These are phyloP conservation scores for Bettongia penicillata DNA, from an alignment of 2,113 vertebrate species.

Conservation along the genomic window DNA sequence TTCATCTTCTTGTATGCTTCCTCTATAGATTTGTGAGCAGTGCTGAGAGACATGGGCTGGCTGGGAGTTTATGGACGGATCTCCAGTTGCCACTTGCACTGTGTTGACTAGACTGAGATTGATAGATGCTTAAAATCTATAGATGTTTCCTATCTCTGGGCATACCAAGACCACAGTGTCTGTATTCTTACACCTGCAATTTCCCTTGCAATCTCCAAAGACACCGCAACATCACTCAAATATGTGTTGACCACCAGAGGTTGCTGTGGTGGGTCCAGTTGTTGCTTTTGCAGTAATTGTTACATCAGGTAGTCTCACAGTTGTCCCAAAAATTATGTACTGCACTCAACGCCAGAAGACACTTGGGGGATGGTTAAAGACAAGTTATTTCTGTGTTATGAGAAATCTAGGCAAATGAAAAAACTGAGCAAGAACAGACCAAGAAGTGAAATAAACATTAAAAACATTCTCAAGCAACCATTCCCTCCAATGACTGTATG, in stretches of 20 bases:
- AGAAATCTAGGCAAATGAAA: not conserved
- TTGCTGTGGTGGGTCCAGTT: not conserved
- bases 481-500: not conserved
- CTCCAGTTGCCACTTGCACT: not conserved
- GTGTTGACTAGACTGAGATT: not conserved
- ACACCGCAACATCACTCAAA: not conserved
- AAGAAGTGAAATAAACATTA: not conserved
- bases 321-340: not conserved
- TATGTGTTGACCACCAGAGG: not conserved
- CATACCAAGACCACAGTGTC: not conserved
- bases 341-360: not conserved
- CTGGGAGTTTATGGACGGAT: not conserved
- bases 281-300: not conserved
- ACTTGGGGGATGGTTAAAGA: not conserved
- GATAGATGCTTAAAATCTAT: not conserved
- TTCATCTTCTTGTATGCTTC: not conserved
- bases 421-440: not conserved
- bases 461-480: not conserved
- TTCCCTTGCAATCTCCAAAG: not conserved
- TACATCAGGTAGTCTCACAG: not conserved
- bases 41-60: not conserved
- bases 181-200: not conserved
- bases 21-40: not conserved
- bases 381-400: not conserved
- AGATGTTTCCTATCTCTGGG: not conserved